Percentiles rank a stretch among this genome's conserved stretches.
phyloP scores from a whole-genome alignment of 2,888 invertebrate genomes.

The Agonopterix arenella region DNA sequence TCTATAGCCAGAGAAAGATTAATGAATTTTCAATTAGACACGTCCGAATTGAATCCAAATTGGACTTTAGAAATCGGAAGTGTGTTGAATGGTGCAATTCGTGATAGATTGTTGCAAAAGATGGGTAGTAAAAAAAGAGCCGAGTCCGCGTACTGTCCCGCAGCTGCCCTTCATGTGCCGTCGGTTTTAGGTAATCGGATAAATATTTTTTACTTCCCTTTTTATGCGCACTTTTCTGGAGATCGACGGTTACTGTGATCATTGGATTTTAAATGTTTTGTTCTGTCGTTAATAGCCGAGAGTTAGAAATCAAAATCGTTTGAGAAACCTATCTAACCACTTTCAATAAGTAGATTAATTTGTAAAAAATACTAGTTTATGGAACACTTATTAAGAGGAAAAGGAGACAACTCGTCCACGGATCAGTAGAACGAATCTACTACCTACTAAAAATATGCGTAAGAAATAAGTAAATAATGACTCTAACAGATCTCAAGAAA shows the following conservation, averaged over 20 bases:
- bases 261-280: slow-evolving; percentile 12
- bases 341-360: no score
- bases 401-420: no score
- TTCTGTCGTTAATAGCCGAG: no score
- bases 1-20: slow-evolving; percentile 47
- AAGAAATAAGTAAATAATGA: no score
- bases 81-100: slow-evolving; percentile 61
- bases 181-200: slow-evolving; percentile 60
- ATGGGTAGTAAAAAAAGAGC: slow-evolving; percentile 40
- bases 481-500: no score
- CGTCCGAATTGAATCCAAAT: slow-evolving; percentile 69
- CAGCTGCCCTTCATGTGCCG: slow-evolving; percentile 50
- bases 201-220: slow-evolving; percentile 49
- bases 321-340: no score
- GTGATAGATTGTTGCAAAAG: slow-evolving; percentile 58
- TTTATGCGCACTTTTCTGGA: slow-evolving; percentile 17
- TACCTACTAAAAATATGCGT: no score
- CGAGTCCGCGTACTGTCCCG: slow-evolving; percentile 55
- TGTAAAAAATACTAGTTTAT: no score
- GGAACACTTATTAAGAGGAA: no score
- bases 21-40: slow-evolving; percentile 71
- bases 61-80: slow-evolving; percentile 69
- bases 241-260: slow-evolving; percentile 6
- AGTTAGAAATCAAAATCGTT: no score
- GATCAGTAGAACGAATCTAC: no score